Base-by-base conservation (phyloP, 1,140 invertebrate species). In the Latrodectus geometricus region DNA sequence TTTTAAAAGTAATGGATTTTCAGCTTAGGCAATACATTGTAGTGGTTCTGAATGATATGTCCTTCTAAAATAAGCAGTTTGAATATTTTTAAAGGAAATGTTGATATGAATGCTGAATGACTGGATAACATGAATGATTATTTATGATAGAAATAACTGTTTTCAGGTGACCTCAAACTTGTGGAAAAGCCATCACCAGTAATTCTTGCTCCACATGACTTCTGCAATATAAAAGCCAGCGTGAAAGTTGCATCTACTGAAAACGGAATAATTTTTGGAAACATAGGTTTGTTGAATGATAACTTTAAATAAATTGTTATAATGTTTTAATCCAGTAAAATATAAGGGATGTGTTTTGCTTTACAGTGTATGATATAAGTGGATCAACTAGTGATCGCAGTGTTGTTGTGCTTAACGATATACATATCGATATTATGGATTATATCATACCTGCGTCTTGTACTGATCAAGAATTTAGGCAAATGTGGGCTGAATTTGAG, bases 401-500 rank as follows among this genome's bases (percentile, higher is more conserved):
- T 91, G 98, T 99, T 86, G 98, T 99, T 52, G 98, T 99, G 20
- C 93, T 99, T 17, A 99, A 99, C 91, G 98, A 99, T 90, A 99
- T 99, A 90, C 98, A 99, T 91, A 99, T 99, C 90, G 98, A 99
- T 92, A 99, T 99, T 87, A 99, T 99, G 96, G 99, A 99, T 92
- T 99, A 99, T 91, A 99, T 99, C 89, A 95, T 99, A 61, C 98
- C 99, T n/a, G 97, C 97, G 4, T 92, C 93, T 48, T 99, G 98
- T 91, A 97, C 95, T 50, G 98, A 99, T 91, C 94, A 94, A 0
- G 98, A 99, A 92, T 99, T 99, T 93, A 92, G 98, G 17, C 95
- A 96, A 91, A 99, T 99, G 98, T 99, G 99, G 99, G 96, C 97
- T 3, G 98, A 99, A 92, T 99, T 99, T 92, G 99, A 99, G 92